Conservation (phyloP, 2,113 vertebrate species). For the Seriola rivoliana region DNA sequence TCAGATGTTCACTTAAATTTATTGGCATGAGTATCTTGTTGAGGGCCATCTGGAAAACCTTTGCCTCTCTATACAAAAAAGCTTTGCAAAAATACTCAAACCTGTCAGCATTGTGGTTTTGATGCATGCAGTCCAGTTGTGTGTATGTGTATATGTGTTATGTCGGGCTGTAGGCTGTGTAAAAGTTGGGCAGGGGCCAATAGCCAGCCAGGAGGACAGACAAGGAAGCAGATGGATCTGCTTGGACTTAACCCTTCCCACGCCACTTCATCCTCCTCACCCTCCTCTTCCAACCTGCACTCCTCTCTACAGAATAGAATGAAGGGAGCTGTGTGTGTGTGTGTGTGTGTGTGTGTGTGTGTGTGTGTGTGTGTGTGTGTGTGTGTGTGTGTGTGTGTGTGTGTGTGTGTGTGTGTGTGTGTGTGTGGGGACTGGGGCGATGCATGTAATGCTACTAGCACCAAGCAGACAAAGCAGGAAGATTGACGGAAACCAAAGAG, state of each 20-base stretch:
- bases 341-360: conserved; percentile 18
- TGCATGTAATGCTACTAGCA: conserved; percentile 19
- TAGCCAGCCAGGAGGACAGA: conserved; percentile 78
- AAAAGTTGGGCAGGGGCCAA: conserved; percentile 64
- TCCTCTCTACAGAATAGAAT: conserved; percentile 40
- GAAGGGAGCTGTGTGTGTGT: conserved; percentile 23
- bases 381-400: conserved; percentile 16
- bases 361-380: not conserved
- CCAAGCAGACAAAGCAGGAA: conserved; percentile 21
- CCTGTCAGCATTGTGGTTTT: conserved; percentile 39
- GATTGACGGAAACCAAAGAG: conserved; percentile 22
- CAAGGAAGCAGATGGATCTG: conserved; percentile 82
- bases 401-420: conserved; percentile 11
- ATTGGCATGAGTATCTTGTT: conserved; percentile 18
- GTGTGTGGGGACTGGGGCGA: conserved; percentile 18
- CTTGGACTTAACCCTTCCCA: conserved; percentile 85
- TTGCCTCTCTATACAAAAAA: not conserved
- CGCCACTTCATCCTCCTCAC: conserved; percentile 72
- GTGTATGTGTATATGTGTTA: conserved; percentile 49
- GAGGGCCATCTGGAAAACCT: conserved; percentile 43
- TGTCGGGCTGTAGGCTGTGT: conserved; percentile 49
- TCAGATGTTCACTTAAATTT: conserved; percentile 27
- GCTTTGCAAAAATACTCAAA: conserved; percentile 31
- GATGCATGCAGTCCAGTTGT: conserved; percentile 46
- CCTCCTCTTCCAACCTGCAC: conserved; percentile 55